Base-by-base conservation (phyloP, 2,113 vertebrate species). In the Menidia beryllina region DNA sequence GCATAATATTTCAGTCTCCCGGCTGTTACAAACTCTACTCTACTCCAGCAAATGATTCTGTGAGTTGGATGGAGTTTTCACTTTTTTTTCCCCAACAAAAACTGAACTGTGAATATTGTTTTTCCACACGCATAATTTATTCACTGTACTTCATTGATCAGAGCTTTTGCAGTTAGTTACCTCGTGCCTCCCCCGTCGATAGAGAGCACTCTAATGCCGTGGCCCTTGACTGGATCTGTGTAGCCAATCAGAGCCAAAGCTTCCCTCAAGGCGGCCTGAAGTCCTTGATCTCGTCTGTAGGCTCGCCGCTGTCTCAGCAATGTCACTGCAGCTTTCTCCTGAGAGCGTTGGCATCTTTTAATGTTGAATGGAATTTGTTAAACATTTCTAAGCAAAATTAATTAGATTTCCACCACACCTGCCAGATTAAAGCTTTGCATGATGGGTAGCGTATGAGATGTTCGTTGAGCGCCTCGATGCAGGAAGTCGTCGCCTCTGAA, bases 171-270 rank as follows among this genome's bases (percentile, higher is more conserved):
- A 59, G 4, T 68, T 87, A 92, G 10, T 69, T 85, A 94, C 92
- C 91, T 92, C 36, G 93, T 92, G 41, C 93, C 93, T 9, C 93
- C 93, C 15, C 92, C 92, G 73, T 94, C 93, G 30, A 94, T 92
- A 38, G 93, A 93, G 7, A 94, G 91, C 23, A 94, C 88, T 73
- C 89, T 83, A 25, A 94, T 89, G 36, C 93, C 93, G 12, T 30
- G 62, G 13, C 92, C 91, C 87, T 89, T 92, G 58, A 92, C 89
- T 9, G 91, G 86, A 72, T 93, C 90, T 9, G 86, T 75, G 12
- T 91, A 91, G 26, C 93, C 93, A 26, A 94, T 92, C 12, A 92
- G 80, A 63, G 93, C 92, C 24, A 93, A 70, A 17, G 76, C 80
- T 85, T 94, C 92, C 72, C 90, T 87, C 9, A 93, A 56, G 17